Percentiles rank a stretch among this genome's conserved stretches.
These are phyloP conservation scores for Gonatopus flavifemur DNA, from an alignment of 1,140 invertebrate species.

Conservation along the genomic window DNA sequence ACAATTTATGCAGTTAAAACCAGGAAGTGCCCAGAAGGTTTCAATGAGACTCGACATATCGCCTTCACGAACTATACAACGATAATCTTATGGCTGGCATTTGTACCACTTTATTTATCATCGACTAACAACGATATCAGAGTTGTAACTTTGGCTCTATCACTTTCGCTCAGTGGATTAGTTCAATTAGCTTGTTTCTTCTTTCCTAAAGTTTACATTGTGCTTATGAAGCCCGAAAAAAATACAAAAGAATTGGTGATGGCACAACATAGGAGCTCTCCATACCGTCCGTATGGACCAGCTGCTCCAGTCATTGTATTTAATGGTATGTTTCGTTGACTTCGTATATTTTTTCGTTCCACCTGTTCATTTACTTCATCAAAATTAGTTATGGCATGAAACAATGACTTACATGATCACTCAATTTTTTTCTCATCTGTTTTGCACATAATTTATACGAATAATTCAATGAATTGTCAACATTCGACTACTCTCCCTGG, in stretches of 20 bases:
- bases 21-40: conserved; percentile 74
- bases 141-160: conserved; percentile 61
- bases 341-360: too few relatives aligned
- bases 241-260: conserved; percentile 68
- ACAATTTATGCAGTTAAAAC: conserved; percentile 78
- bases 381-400: too few relatives aligned
- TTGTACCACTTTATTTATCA: conserved; percentile 66
- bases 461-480: too few relatives aligned
- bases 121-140: conserved; percentile 60
- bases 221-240: conserved; percentile 68
- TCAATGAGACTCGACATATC: conserved; percentile 75
- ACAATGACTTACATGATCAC: too few relatives aligned
- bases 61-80: conserved; percentile 79
- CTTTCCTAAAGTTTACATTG: conserved; percentile 67
- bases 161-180: conserved; percentile 59
- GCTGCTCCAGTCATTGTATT: conserved; percentile 29
- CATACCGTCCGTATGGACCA: conserved; percentile 30
- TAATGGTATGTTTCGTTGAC: too few relatives aligned
- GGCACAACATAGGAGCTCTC: conserved; percentile 47
- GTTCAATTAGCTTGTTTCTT: conserved; percentile 63
- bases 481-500: too few relatives aligned
- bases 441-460: too few relatives aligned
- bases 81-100: conserved; percentile 76
- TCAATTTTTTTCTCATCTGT: too few relatives aligned
- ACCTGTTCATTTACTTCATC: too few relatives aligned